Percentiles rank a stretch among this genome's conserved stretches.
Evolutionary conservation across 2,888 invertebrate genomes (phyloP).

Genomic region (Acanthosepion esculentum): DNA sequence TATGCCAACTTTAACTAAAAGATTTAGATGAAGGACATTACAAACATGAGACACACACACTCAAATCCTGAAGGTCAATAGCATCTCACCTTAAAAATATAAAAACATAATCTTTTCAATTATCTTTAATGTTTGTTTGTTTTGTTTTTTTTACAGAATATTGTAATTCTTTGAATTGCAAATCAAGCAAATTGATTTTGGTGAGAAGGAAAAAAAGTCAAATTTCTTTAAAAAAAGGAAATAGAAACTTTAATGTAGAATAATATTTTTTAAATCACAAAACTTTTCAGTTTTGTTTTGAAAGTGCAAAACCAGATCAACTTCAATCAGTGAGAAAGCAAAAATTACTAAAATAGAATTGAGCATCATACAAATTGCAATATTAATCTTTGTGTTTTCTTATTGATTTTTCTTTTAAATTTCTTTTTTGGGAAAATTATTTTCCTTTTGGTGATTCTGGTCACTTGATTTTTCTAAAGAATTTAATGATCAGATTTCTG

Average conservation of each 20-base stretch:
- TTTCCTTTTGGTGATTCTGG: background rate
- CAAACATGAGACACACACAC: background rate
- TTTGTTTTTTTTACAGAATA: background rate
- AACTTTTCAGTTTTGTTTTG: background rate
- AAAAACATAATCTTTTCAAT: background rate
- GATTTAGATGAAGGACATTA: background rate
- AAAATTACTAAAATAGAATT: background rate
- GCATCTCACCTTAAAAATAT: background rate
- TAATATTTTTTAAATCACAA: background rate
- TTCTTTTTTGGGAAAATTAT: background rate
- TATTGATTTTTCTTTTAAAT: background rate
- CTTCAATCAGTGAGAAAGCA: background rate
- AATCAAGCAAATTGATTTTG: slow-evolving; percentile 25
- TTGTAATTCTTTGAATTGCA: background rate
- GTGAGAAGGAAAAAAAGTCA: background rate
- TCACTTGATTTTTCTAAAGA: background rate
- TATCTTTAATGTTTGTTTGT: background rate
- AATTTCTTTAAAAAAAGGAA: background rate
- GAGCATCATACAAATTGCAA: background rate
- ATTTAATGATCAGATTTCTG: background rate
- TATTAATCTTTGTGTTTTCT: background rate
- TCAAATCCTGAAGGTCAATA: background rate
- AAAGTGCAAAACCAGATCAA: background rate
- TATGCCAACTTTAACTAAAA: background rate
- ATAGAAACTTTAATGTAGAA: background rate